These are phyloP conservation scores for Scaptomyza cyrtandrae DNA, from an alignment of 2,888 invertebrate species.

Conservation along the genomic window DNA sequence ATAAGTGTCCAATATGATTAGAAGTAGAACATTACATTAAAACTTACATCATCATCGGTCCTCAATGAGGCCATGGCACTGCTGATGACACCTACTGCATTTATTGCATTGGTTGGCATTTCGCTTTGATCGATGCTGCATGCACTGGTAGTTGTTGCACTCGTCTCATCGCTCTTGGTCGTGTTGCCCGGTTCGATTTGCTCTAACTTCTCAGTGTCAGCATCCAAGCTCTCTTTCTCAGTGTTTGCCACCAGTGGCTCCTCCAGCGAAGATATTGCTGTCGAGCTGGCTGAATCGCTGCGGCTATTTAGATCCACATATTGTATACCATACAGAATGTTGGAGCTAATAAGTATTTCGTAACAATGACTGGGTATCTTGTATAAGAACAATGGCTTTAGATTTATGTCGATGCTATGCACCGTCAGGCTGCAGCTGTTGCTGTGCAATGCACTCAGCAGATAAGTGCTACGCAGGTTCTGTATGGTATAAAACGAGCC, in stretches of 20 bases:
- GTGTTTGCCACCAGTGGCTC: constrained; percentile 66
- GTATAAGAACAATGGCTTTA: constrained; percentile 89
- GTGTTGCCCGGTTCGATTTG: constrained; percentile 28
- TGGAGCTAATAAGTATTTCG: constrained; percentile 88
- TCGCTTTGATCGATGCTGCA: constrained; percentile 68
- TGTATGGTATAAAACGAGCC: constrained; percentile 84
- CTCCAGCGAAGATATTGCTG: constrained; percentile 45
- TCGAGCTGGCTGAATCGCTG: constrained; percentile 44
- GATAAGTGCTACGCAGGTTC: constrained; percentile 82
- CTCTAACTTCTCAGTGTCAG: constrained; percentile 70
- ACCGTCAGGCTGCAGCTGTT: constrained; percentile 85
- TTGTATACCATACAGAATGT: constrained; percentile 87
- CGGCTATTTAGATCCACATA: constrained; percentile 83
- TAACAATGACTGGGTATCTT: constrained; percentile 88
- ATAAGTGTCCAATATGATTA: not conserved
- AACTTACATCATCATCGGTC: constrained; percentile 82
- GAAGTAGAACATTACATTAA: not conserved
- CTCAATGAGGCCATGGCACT: constrained; percentile 84
- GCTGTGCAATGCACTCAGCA: constrained; percentile 83
- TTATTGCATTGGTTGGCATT: constrained; percentile 74
- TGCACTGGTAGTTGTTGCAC: constrained; percentile 60
- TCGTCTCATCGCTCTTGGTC: constrained; percentile 59
- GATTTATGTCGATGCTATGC: constrained; percentile 88
- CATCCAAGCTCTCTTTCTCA: constrained; percentile 72
- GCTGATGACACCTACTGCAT: constrained; percentile 84